Conservation (phyloP, 1,140 invertebrate genomes). For the Magallana gigas region DNA sequence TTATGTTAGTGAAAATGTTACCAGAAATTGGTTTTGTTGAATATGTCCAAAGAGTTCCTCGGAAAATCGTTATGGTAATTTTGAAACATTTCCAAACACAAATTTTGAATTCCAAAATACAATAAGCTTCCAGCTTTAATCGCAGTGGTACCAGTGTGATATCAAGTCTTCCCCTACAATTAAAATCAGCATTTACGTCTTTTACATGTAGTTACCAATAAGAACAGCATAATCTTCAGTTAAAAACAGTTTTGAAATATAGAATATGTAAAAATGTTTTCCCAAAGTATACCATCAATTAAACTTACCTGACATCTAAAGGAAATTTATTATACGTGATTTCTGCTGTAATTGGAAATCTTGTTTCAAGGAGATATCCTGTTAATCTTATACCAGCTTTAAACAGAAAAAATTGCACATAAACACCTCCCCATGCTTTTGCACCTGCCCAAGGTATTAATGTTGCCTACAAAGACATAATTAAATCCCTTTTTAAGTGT, state of each 20-base stretch:
- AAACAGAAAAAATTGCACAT: conserved; percentile 44
- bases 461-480: conserved; percentile 33
- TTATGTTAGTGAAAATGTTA: conserved; percentile 54
- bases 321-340: conserved; percentile 56
- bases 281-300: not conserved
- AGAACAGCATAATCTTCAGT: too few relatives aligned
- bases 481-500: not conserved
- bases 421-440: conserved; percentile 50
- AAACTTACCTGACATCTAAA: conserved; percentile 46
- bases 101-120: conserved; percentile 46
- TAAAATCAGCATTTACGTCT: not conserved
- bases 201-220: too few relatives aligned
- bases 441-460: conserved; percentile 51
- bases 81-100: conserved; percentile 59
- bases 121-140: conserved; percentile 55
- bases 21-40: not conserved
- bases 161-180: conserved; percentile 53
- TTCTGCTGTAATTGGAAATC: conserved; percentile 52
- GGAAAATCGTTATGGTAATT: conserved; percentile 29
- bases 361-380: conserved; percentile 56
- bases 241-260: too few relatives aligned
- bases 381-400: conserved; percentile 51
- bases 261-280: too few relatives aligned
- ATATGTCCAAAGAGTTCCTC: not conserved
- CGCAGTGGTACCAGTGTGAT: conserved; percentile 54